phyloP scores from a whole-genome alignment of 2,797 vertebrate genomes.

The Denticeps clupeoides region DNA sequence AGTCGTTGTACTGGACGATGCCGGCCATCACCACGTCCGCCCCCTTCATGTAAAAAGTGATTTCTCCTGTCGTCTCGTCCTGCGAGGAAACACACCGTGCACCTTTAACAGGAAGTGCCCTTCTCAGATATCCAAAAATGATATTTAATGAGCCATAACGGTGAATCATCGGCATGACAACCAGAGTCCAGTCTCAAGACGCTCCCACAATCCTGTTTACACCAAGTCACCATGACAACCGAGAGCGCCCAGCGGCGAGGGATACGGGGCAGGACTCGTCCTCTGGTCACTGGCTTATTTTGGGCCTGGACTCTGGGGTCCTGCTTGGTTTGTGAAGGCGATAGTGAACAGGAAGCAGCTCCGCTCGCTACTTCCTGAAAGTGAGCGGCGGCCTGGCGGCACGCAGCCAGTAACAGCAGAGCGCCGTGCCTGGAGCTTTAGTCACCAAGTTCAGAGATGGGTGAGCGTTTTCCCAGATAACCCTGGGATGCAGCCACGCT shows the following conservation, averaged over 20 bases:
- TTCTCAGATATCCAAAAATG: too few species aligned
- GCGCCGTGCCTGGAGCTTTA: constrained; percentile 53
- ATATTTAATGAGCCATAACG: too few species aligned
- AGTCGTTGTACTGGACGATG: constrained; percentile 96
- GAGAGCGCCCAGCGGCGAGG: constrained; percentile 43
- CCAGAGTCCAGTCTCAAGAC: too few species aligned
- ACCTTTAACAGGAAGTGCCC: background rate
- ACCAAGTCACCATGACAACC: too few species aligned
- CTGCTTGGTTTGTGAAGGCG: constrained; percentile 35
- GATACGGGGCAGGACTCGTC: too few species aligned
- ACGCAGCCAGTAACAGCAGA: constrained; percentile 68
- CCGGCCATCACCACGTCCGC: constrained; percentile 92
- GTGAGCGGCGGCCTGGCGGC: too few species aligned
- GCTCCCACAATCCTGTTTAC: too few species aligned
- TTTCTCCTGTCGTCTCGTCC: constrained; percentile 92
- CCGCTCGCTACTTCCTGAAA: too few species aligned
- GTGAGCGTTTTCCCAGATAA: constrained; percentile 68
- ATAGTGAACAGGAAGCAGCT: too few species aligned
- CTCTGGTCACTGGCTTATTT: too few species aligned
- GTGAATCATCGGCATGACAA: too few species aligned
- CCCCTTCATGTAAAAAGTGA: constrained; percentile 96
- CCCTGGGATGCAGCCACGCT: background rate
- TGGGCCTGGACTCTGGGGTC: constrained; percentile 52
- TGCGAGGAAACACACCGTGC: constrained; percentile 31
- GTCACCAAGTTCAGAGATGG: constrained; percentile 68